Conservation (phyloP, 1,140 invertebrate species). For the Meloidogyne chitwoodi region DNA sequence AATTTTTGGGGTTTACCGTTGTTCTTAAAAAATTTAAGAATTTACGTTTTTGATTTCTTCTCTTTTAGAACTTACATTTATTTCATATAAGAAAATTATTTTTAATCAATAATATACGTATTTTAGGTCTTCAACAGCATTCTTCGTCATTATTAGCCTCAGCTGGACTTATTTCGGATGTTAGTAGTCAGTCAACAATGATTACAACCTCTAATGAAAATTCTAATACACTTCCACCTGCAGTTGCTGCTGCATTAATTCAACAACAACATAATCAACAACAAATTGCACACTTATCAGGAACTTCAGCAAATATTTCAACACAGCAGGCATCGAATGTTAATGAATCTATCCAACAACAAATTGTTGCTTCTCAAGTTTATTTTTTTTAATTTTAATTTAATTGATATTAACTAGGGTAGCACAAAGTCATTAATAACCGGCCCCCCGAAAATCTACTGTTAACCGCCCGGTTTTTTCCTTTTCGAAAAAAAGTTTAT, state of each 20-base stretch:
- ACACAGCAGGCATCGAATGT: not conserved
- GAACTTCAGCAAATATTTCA: conserved; percentile 2
- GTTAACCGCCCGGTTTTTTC: too few relatives aligned
- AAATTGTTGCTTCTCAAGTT: conserved; percentile 22
- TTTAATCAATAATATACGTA: not conserved
- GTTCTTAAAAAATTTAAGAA: too few relatives aligned
- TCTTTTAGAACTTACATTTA: too few relatives aligned
- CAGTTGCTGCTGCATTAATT: conserved; percentile 19
- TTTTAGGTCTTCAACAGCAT: not conserved
- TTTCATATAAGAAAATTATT: too few relatives aligned
- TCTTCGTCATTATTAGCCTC: not conserved
- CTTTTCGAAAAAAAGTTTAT: too few relatives aligned
- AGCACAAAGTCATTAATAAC: too few relatives aligned
- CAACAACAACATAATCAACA: conserved; percentile 15
- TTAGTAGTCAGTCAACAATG: not conserved
- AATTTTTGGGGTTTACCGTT: too few relatives aligned
- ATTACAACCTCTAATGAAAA: not conserved
- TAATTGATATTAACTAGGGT: too few relatives aligned
- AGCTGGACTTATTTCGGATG: not conserved
- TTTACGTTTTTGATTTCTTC: too few relatives aligned
- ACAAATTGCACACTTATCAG: not conserved
- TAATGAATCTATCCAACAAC: conserved; percentile 14
- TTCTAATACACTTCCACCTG: not conserved
- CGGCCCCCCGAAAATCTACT: too few relatives aligned
- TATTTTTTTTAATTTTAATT: not conserved